Conservation (phyloP, 2,113 vertebrate genomes). For the Rousettus leschenaultii region DNA sequence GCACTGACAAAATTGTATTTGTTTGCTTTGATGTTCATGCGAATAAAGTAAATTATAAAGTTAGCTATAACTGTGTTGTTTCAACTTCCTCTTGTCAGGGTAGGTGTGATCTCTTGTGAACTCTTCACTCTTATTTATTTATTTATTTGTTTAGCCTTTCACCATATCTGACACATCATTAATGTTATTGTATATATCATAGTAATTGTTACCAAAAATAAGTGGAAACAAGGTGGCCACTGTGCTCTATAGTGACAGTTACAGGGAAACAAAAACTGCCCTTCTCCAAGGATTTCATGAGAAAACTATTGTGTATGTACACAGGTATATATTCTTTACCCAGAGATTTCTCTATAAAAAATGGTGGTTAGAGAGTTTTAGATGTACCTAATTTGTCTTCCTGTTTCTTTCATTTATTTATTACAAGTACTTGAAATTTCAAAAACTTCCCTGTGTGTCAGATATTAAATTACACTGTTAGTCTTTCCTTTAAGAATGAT, state of each 20-base stretch:
- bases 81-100: neutral
- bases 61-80: neutral
- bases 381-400: neutral
- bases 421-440: constrained; percentile 36
- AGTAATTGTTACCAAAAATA: neutral
- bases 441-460: neutral
- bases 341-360: constrained; percentile 12
- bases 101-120: neutral
- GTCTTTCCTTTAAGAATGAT: constrained; percentile 28
- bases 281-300: neutral
- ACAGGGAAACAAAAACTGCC: neutral
- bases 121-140: neutral
- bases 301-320: neutral
- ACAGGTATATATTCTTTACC: neutral
- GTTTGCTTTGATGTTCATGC: constrained; percentile 20
- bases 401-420: constrained; percentile 8
- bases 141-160: neutral
- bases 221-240: neutral
- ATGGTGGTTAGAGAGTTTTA: neutral
- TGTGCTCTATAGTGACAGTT: neutral
- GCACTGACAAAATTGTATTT: constrained; percentile 28
- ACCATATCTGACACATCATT: neutral
- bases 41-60: constrained; percentile 42
- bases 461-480: neutral
- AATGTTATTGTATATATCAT: neutral